Percentiles rank a stretch among this genome's conserved stretches.
Conservation (phyloP, 2,888 invertebrate genomes). For the Aspidiotus destructor region DNA sequence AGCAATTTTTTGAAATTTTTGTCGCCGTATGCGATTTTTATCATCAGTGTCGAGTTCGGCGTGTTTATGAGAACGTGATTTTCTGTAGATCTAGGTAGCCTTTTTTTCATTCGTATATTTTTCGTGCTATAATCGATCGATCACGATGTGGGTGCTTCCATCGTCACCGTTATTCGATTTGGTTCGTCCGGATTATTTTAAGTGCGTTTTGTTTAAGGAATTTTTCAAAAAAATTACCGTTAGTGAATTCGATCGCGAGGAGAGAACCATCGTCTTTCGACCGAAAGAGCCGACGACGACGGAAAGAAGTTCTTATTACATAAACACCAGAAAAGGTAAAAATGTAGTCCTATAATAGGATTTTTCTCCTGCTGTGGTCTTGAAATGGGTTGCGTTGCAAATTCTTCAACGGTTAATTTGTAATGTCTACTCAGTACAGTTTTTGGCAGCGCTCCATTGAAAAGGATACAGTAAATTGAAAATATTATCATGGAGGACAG, state of each 20-base stretch:
- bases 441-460: too few species aligned
- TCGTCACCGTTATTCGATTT: conserved; percentile 21
- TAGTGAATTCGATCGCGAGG: conserved; percentile 55
- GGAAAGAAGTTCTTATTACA: conserved; percentile 41
- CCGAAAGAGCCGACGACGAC: background rate
- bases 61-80: too few species aligned
- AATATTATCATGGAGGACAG: too few species aligned
- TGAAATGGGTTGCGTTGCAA: too few species aligned
- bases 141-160: conserved; percentile 22
- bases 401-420: too few species aligned
- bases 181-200: conserved; percentile 20
- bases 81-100: background rate
- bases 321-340: conserved; percentile 46
- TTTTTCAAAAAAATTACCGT: conserved; percentile 53
- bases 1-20: too few species aligned
- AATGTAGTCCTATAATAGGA: background rate
- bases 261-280: conserved; percentile 42
- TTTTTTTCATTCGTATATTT: background rate
- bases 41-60: too few species aligned
- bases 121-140: background rate
- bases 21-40: too few species aligned
- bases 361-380: too few species aligned
- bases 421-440: too few species aligned
- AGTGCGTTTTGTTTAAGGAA: conserved; percentile 47
- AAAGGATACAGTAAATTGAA: too few species aligned